Evolutionary conservation across 2,113 vertebrate species (phyloP).

Genomic region (Nothoprocta pentlandii): DNA sequence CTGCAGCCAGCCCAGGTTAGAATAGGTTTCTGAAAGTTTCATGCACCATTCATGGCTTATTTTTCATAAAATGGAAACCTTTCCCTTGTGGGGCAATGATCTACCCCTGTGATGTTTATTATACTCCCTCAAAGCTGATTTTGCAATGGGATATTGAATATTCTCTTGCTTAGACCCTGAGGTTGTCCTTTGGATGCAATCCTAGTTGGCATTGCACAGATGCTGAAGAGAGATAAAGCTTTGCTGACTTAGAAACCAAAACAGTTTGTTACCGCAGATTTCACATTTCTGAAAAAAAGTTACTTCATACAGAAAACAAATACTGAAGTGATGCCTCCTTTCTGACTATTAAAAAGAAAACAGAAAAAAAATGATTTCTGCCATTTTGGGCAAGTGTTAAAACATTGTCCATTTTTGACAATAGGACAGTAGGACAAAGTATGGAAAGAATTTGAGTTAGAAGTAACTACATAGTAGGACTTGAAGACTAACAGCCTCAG

Average conservation of each 20-base stretch:
- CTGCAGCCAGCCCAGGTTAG: not conserved
- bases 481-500: not conserved
- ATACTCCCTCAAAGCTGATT: not conserved
- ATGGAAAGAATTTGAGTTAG: not conserved
- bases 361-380: not conserved
- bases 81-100: not conserved
- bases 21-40: not conserved
- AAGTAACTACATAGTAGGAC: not conserved
- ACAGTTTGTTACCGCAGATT: not conserved
- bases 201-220: conserved; percentile 1
- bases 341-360: not conserved
- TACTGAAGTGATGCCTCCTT: not conserved
- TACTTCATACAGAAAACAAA: not conserved
- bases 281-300: not conserved
- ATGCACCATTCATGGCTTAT: not conserved
- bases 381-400: not conserved
- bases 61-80: not conserved
- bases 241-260: not conserved
- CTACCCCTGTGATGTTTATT: not conserved
- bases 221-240: not conserved
- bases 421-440: not conserved
- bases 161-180: not conserved
- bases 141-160: not conserved
- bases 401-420: not conserved
- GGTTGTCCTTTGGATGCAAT: conserved; percentile 6